Evolutionary conservation across 2,113 vertebrate species (phyloP).

Genomic region (Trochalopteron elliotii): DNA sequence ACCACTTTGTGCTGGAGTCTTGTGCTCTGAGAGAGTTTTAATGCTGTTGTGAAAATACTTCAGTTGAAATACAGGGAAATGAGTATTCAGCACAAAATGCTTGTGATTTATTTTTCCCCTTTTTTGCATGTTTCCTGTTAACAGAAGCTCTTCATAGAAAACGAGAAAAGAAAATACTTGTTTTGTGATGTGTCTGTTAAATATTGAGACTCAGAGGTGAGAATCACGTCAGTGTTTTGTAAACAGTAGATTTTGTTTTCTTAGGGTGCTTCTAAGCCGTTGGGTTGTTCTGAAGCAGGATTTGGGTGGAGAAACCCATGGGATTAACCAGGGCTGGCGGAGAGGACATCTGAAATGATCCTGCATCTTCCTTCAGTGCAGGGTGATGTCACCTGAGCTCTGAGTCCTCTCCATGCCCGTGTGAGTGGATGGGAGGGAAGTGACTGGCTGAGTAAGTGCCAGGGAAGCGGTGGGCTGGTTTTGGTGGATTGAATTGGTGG

Average conservation of each 20-base stretch:
- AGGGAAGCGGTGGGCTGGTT: fast-evolving
- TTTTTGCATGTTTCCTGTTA: neutral
- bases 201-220: neutral
- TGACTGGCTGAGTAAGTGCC: neutral
- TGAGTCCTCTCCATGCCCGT: neutral
- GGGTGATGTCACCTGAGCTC: neutral
- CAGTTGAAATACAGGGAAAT: neutral
- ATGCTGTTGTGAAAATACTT: neutral
- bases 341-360: neutral
- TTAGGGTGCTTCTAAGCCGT: neutral
- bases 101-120: neutral
- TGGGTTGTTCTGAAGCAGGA: neutral
- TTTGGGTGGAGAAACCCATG: neutral
- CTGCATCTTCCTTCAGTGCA: fast-evolving
- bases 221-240: neutral
- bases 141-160: neutral
- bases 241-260: fast-evolving
- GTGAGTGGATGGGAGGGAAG: neutral
- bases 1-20: neutral
- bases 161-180: neutral
- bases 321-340: neutral
- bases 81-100: neutral
- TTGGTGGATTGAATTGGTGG: neutral
- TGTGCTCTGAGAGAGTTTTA: fast-evolving
- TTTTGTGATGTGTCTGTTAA: neutral